Base-by-base conservation (phyloP, 2,797 vertebrate species). In the Fistularia tabacaria region DNA sequence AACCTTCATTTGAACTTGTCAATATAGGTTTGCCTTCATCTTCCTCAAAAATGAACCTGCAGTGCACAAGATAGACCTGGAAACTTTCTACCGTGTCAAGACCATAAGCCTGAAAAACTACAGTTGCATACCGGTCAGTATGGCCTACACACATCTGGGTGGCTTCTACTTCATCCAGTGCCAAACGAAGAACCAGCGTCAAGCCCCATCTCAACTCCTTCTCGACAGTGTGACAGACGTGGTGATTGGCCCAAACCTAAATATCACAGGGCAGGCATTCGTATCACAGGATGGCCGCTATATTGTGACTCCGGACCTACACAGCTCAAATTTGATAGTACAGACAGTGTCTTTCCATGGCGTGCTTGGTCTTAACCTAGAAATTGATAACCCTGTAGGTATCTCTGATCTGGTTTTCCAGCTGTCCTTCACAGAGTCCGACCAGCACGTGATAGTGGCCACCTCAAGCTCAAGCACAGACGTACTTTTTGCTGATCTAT, bases 1-100 rank as follows among this genome's bases (percentile, higher is more conserved):
- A 87, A 88, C 85, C 80, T 85, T 71, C 70, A 46, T 7, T 47
- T 85, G 66, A 77, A 65, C 78, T 78, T 83, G 70, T 69, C 80
- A 8, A 15, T 66, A 48, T 72, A 99, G 96, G 88, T 98, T 97
- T 42, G 97, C 96, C 78, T 99, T 98, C 66, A 51, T 97, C 86
- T 96, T 96, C 68, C 93, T 95, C 82, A 93, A 66, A 66, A 92
- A 91, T 0, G 91, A 90, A 49, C 77, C 88, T 0, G 90, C 88
- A 0, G 62, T 98, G 12, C 94, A 96, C 87, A 99, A 99, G 82
- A 93, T 99, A 0, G 95, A 99, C 87, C 92, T 98, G 87, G 97
- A 99, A 71, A 98, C 94, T 0, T 85, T 98, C 81, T 88, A 83
- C 53, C 89, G 72, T 5, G 69, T 99, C 71, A 97, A 96, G 88